A percentile compares a stretch with the other conserved stretches of the same genome.
phyloP scores from a whole-genome alignment of 2,888 invertebrate genomes.

The Melipona bicolor region DNA sequence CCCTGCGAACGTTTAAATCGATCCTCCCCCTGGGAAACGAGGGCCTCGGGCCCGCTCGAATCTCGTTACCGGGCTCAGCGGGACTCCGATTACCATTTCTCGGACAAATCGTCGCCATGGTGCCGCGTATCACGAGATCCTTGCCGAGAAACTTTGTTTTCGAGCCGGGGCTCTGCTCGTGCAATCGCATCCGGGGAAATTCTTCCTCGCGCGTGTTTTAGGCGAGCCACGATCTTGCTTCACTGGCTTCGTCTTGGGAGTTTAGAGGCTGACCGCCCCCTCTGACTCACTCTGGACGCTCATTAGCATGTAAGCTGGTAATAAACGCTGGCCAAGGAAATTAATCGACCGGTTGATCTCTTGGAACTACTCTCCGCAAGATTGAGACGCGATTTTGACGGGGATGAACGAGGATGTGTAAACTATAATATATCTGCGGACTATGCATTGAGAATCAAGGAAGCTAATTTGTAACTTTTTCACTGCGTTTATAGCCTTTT shows the following conservation, averaged over 20 bases:
- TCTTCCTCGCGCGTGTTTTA: slow-evolving; percentile 31
- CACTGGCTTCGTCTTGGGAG: slow-evolving; percentile 9
- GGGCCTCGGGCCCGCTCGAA: slow-evolving; percentile 62
- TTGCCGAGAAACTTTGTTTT: slow-evolving; percentile 32
- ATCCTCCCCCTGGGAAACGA: slow-evolving; percentile 60
- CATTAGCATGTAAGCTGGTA: slow-evolving; percentile 39
- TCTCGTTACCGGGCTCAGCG: slow-evolving; percentile 72
- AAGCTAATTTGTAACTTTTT: neutral
- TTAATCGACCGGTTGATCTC: slow-evolving; percentile 25
- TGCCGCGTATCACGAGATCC: slow-evolving; percentile 46
- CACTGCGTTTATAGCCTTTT: neutral
- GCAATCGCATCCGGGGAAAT: slow-evolving; percentile 40
- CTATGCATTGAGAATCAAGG: neutral
- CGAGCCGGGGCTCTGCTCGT: slow-evolving; percentile 27
- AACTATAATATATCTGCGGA: neutral
- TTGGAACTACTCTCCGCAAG: neutral
- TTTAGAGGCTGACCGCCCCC: slow-evolving; percentile 11
- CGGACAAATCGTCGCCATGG: slow-evolving; percentile 74
- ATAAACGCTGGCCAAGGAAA: slow-evolving; percentile 20
- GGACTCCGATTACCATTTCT: slow-evolving; percentile 74
- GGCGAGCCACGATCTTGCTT: slow-evolving; percentile 16
- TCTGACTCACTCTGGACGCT: slow-evolving; percentile 1
- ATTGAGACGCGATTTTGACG: slow-evolving; percentile 14
- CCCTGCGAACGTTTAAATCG: slow-evolving; percentile 72
- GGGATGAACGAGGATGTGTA: neutral